Conservation (phyloP, 2,797 vertebrate genomes). For the Neosalanx taihuensis region DNA sequence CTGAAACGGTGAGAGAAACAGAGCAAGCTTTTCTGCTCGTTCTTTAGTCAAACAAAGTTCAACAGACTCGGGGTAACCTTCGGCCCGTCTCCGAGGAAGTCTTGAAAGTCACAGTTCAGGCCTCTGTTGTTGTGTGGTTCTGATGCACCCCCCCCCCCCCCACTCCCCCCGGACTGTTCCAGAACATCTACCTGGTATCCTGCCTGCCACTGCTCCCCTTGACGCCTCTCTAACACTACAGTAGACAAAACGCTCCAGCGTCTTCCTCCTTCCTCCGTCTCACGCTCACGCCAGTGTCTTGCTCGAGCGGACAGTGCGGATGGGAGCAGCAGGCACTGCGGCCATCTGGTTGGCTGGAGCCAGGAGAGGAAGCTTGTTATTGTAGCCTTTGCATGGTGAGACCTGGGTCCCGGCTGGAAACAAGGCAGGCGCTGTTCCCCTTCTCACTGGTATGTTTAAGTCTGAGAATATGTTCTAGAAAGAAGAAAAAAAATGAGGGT, state of each 20-base stretch:
- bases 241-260: not conserved
- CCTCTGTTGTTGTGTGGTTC: slow-evolving; percentile 27
- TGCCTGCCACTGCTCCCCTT: not conserved
- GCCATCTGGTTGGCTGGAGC: slow-evolving; percentile 33
- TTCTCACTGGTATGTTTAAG: slow-evolving; percentile 62
- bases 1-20: slow-evolving; percentile 37
- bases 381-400: slow-evolving; percentile 64
- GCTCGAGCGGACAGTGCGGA: not conserved
- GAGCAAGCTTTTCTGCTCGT: slow-evolving; percentile 27
- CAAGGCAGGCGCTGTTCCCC: slow-evolving; percentile 74
- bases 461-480: slow-evolving; percentile 64
- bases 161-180: not conserved
- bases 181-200: not conserved
- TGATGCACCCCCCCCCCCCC: not conserved
- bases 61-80: slow-evolving; percentile 53
- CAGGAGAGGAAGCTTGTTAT: slow-evolving; percentile 59
- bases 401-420: slow-evolving; percentile 59
- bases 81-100: slow-evolving; percentile 31
- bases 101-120: slow-evolving; percentile 50
- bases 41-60: slow-evolving; percentile 40
- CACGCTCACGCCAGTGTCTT: not conserved
- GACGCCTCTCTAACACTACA: not conserved
- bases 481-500: slow-evolving; percentile 41
- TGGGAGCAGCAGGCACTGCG: slow-evolving; percentile 6
- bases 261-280: not conserved